Evolutionary conservation across 2,797 vertebrate genomes (phyloP).

Genomic region (Sebastes steindachneri): DNA sequence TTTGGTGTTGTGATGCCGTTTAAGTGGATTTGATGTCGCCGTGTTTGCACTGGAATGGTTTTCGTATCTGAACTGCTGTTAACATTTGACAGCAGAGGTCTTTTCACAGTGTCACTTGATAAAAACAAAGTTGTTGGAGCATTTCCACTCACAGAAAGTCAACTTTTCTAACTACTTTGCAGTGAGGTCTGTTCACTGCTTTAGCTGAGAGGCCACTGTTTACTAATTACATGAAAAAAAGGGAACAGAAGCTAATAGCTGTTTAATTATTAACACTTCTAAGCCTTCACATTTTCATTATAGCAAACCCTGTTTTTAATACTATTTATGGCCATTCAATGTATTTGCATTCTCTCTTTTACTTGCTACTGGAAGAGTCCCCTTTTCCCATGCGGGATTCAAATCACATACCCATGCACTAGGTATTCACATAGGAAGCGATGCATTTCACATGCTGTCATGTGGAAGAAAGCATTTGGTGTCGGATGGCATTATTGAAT

Average conservation of each 20-base stretch:
- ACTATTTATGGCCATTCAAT: neutral
- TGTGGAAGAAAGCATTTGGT: neutral
- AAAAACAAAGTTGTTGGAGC: neutral
- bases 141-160: neutral
- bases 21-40: neutral
- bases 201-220: neutral
- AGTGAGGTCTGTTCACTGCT: neutral
- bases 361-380: neutral
- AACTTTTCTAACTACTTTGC: neutral
- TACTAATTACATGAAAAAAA: neutral
- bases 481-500: neutral
- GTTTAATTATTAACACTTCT: neutral
- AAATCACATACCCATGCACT: neutral
- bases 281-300: neutral
- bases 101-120: conserved; percentile 1
- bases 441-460: conserved; percentile 4
- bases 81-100: conserved; percentile 8
- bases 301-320: neutral
- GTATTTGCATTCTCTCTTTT: neutral
- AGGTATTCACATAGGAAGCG: neutral
- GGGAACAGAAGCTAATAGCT: neutral
- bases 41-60: conserved; percentile 7
- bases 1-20: neutral
- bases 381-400: neutral
- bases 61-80: neutral